Evolutionary conservation across 2,888 invertebrate species (phyloP).

Genomic region (Apamea crenata): DNA sequence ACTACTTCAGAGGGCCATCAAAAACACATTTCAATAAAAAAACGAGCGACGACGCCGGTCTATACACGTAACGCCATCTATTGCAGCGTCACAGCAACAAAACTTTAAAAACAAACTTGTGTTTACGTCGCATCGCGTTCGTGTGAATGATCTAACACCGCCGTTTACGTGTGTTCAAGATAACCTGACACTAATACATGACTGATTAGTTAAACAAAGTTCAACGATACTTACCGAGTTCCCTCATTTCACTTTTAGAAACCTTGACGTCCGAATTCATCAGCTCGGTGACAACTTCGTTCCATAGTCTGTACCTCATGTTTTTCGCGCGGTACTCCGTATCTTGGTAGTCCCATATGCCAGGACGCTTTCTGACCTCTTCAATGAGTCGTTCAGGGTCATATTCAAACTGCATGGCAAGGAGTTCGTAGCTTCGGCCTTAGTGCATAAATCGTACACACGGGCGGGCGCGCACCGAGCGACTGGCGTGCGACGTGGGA

Average conservation of each 20-base stretch:
- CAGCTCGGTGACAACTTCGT: conserved; percentile 82
- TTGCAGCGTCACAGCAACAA: conserved; percentile 21
- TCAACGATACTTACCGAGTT: conserved; percentile 79
- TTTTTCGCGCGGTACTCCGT: conserved; percentile 81
- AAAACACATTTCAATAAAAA: conserved; percentile 30
- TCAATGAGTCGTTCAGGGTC: conserved; percentile 85
- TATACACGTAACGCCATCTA: conserved; percentile 64
- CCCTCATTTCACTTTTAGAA: conserved; percentile 85
- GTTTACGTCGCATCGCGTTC: conserved; percentile 46
- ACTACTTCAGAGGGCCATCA: conserved; percentile 25
- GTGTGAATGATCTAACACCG: conserved; percentile 8
- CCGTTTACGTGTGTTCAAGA: conserved; percentile 19
- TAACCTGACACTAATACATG: conserved; percentile 27
- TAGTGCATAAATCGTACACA: conserved; percentile 70
- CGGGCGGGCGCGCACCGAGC: conserved; percentile 82
- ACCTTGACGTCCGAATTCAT: conserved; percentile 80
- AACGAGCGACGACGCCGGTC: conserved; percentile 4
- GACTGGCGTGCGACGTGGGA: conserved; percentile 84
- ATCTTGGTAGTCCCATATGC: conserved; percentile 85
- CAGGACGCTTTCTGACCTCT: conserved; percentile 84
- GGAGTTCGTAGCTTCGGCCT: conserved; percentile 10
- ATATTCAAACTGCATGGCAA: conserved; percentile 85
- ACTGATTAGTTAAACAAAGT: conserved; percentile 20
- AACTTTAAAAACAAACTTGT: conserved; percentile 55
- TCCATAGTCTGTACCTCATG: conserved; percentile 80